Conservation (phyloP, 2,888 invertebrate species). For the Macrophya alboannulata region DNA sequence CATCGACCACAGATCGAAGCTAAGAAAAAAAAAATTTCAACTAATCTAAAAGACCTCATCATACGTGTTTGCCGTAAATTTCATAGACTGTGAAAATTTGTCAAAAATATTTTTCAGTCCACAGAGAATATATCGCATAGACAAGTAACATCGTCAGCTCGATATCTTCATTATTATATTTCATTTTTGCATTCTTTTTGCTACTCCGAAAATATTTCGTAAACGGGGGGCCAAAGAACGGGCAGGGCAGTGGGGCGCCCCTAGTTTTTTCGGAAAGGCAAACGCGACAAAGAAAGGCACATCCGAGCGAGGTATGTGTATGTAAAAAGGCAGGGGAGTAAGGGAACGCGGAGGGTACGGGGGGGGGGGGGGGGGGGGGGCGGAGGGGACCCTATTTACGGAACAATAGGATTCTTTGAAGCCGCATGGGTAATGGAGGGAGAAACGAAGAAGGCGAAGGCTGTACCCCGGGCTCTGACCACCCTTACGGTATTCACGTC, state of each 20-base stretch:
- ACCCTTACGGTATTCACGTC: slow-evolving; percentile 42
- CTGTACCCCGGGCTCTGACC: slow-evolving; percentile 50
- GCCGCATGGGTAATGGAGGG: slow-evolving; percentile 70
- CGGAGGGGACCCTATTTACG: slow-evolving; percentile 72
- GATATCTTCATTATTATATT: slow-evolving; percentile 31
- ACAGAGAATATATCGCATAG: not conserved
- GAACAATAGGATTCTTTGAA: slow-evolving; percentile 75
- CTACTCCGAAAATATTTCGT: slow-evolving; percentile 67
- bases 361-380: slow-evolving; percentile 64
- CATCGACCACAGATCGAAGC: too few species aligned
- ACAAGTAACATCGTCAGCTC: not conserved
- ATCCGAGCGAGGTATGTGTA: slow-evolving; percentile 61
- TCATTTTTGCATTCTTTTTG: slow-evolving; percentile 52
- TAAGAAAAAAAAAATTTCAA: not conserved
- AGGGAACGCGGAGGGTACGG: slow-evolving; percentile 65
- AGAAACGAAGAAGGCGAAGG: slow-evolving; percentile 11
- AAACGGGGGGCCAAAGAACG: slow-evolving; percentile 56
- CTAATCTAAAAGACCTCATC: too few species aligned
- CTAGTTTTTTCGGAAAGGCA: slow-evolving; percentile 67
- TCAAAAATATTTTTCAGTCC: not conserved
- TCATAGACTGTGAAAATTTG: not conserved
- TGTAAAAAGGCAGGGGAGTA: slow-evolving; percentile 64
- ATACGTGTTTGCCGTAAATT: not conserved
- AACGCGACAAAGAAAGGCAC: slow-evolving; percentile 70
- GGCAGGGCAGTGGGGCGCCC: not conserved